Percentiles rank a stretch among this genome's conserved stretches.
Evolutionary conservation across 2,888 invertebrate genomes (phyloP).

Genomic region (Brassicogethes aeneus): DNA sequence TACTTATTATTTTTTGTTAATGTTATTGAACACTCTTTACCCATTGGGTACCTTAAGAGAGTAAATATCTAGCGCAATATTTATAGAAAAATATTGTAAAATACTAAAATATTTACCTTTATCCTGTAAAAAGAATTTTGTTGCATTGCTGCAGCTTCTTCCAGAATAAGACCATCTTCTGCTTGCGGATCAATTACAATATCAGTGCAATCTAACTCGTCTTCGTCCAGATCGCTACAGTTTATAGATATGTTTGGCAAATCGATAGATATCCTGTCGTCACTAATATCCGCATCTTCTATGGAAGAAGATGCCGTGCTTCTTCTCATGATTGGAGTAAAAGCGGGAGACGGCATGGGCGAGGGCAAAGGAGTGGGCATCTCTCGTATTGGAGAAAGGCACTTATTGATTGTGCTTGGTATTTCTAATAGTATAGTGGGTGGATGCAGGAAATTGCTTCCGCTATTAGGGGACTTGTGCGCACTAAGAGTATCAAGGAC

Average conservation of each 20-base stretch:
- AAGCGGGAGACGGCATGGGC: slow-evolving; percentile 60
- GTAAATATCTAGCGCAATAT: too few species aligned
- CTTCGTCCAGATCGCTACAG: slow-evolving; percentile 35
- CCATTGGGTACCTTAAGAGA: too few species aligned
- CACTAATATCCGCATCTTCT: slow-evolving; percentile 43
- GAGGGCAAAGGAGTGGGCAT: slow-evolving; percentile 69
- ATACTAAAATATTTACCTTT: too few species aligned
- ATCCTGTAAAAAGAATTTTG: slow-evolving; percentile 21
- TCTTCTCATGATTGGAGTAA: slow-evolving; percentile 55
- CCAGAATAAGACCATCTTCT: slow-evolving; percentile 39
- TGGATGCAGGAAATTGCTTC: slow-evolving; percentile 58
- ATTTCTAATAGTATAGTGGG: slow-evolving; percentile 71
- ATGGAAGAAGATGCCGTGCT: slow-evolving; percentile 39
- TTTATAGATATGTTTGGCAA: slow-evolving; percentile 38
- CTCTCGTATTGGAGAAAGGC: slow-evolving; percentile 71
- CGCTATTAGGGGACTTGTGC: slow-evolving; percentile 48
- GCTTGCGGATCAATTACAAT: slow-evolving; percentile 39
- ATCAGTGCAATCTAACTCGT: slow-evolving; percentile 32
- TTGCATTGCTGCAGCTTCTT: slow-evolving; percentile 39
- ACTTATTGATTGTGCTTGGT: slow-evolving; percentile 64
- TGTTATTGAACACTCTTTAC: too few species aligned
- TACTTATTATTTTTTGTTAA: too few species aligned
- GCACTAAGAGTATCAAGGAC: slow-evolving; percentile 62
- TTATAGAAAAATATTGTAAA: too few species aligned
- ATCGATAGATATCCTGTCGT: slow-evolving; percentile 43